Conservation (phyloP, 2,797 vertebrate species). For the Thalassophryne amazonica region DNA sequence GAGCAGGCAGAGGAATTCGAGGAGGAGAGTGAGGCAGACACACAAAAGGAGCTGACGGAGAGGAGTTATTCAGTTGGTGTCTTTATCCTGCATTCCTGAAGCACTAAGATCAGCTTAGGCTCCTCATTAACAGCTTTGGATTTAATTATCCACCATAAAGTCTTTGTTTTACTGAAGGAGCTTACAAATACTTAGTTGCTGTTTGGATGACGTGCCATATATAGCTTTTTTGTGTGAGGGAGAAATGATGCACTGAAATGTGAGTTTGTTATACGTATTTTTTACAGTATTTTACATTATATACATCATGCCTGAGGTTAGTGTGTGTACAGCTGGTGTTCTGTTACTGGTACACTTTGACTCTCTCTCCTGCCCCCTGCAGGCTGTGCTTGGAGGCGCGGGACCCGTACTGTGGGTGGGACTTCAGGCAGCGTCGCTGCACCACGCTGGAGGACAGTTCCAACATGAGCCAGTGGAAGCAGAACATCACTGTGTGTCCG, state of each 20-base stretch:
- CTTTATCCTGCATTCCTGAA: conserved; percentile 49
- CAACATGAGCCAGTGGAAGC: conserved; percentile 98
- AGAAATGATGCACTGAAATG: background rate
- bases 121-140: conserved; percentile 72
- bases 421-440: conserved; percentile 88
- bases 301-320: background rate
- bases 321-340: background rate
- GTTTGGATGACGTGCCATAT: conserved; percentile 41
- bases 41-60: conserved; percentile 27
- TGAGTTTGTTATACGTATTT: background rate
- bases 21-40: conserved; percentile 4
- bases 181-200: conserved; percentile 68
- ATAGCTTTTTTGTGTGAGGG: conserved; percentile 9
- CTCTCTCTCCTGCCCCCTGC: conserved; percentile 13
- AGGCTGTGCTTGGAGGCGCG: conserved; percentile 91
- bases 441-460: conserved; percentile 95
- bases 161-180: conserved; percentile 58
- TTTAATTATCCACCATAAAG: conserved; percentile 76
- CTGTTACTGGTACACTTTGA: background rate
- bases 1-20: conserved; percentile 1
- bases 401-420: conserved; percentile 98
- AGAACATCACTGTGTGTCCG: conserved; percentile 95
- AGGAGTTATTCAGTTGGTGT: conserved; percentile 32
- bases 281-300: background rate
- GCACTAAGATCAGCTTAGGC: conserved; percentile 59